phyloP scores from a whole-genome alignment of 2,113 vertebrate genomes.

The Corydoras maculifer region DNA sequence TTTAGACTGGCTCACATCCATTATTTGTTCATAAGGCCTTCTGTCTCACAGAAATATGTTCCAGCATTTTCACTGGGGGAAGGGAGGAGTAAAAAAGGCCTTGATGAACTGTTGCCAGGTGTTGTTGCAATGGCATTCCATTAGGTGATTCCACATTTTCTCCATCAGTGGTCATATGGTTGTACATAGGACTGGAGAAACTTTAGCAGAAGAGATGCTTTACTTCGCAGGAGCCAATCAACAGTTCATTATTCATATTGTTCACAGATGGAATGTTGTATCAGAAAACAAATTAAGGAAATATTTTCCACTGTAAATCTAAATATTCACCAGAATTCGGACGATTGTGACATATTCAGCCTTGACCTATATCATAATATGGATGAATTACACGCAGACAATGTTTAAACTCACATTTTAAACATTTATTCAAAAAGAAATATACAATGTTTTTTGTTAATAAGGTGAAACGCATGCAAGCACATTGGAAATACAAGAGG shows the following conservation, averaged over 20 bases:
- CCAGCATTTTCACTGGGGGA: constrained; percentile 76
- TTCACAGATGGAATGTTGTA: background rate
- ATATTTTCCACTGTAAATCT: background rate
- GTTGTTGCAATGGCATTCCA: constrained; percentile 92
- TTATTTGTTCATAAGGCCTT: constrained; percentile 96
- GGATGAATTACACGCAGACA: constrained; percentile 15
- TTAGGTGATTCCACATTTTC: constrained; percentile 87
- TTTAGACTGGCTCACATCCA: constrained; percentile 89
- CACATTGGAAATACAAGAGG: constrained; percentile 3
- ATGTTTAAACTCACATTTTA: background rate
- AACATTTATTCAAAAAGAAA: background rate
- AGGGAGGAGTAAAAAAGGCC: constrained; percentile 63
- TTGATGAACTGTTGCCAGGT: constrained; percentile 72
- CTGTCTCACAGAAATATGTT: constrained; percentile 89
- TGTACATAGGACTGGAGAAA: constrained; percentile 60
- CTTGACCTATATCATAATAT: constrained; percentile 5
- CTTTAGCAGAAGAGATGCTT: constrained; percentile 29
- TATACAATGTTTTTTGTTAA: background rate
- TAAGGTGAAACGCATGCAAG: background rate
- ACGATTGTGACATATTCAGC: constrained; percentile 3
- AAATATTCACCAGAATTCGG: constrained; percentile 10
- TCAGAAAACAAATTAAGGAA: background rate
- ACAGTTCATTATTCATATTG: constrained; percentile 23
- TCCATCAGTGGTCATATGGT: constrained; percentile 82
- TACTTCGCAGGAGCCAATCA: constrained; percentile 27